Conservation (phyloP, 1,140 invertebrate genomes). For the Hypothenemus hampei region DNA sequence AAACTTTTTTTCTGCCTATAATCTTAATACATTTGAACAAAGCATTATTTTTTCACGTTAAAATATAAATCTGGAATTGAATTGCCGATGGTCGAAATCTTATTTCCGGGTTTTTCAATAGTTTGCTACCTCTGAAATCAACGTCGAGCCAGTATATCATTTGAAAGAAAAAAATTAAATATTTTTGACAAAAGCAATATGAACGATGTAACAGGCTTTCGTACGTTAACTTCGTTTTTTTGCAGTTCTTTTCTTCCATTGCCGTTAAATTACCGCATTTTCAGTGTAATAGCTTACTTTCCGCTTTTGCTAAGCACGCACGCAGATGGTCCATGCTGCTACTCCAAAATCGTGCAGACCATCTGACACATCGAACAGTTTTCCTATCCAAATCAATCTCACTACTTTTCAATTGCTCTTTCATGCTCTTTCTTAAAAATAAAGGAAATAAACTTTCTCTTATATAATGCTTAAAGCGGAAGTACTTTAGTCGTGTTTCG, state of each 20-base stretch:
- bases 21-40: too few relatives aligned
- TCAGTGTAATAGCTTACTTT: slow-evolving; percentile 39
- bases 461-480: too few relatives aligned
- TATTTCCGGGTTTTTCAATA: slow-evolving; percentile 9
- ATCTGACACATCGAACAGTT: slow-evolving; percentile 32
- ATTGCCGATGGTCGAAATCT: not conserved
- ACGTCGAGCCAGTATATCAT: slow-evolving; percentile 20
- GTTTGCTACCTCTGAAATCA: slow-evolving; percentile 11
- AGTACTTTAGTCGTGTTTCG: too few relatives aligned
- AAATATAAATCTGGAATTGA: not conserved
- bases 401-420: slow-evolving; percentile 10
- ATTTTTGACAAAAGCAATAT: slow-evolving; percentile 25
- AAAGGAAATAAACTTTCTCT: too few relatives aligned
- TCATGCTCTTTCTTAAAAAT: too few relatives aligned
- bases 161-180: slow-evolving; percentile 26
- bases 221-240: slow-evolving; percentile 24
- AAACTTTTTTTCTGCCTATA: too few relatives aligned
- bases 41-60: not conserved
- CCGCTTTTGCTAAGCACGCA: slow-evolving; percentile 34
- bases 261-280: slow-evolving; percentile 37
- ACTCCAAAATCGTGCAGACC: slow-evolving; percentile 30
- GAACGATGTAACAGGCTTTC: slow-evolving; percentile 29
- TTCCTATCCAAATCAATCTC: slow-evolving; percentile 27
- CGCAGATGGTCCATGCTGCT: slow-evolving; percentile 32
- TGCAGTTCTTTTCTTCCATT: slow-evolving; percentile 28